Evolutionary conservation across 2,797 vertebrate species (phyloP).

Genomic region (Naso thynnoides): DNA sequence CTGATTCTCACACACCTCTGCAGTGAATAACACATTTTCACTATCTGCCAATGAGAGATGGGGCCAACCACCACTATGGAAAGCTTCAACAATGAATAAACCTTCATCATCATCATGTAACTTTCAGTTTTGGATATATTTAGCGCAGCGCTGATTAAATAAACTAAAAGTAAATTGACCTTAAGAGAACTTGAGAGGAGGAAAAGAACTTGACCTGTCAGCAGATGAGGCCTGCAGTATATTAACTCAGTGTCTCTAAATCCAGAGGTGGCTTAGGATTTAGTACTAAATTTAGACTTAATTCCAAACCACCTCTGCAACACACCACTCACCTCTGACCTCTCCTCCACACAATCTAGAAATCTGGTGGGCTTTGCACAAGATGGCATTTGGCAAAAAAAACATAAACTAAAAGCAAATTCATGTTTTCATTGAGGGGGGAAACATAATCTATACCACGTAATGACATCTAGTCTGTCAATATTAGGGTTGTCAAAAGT

Average conservation of each 20-base stretch:
- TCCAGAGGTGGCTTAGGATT: slow-evolving; percentile 58
- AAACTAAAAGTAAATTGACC: slow-evolving; percentile 31
- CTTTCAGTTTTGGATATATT: slow-evolving; percentile 21
- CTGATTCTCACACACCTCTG: slow-evolving; percentile 9
- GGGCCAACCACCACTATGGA: neutral
- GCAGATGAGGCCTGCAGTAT: slow-evolving; percentile 5
- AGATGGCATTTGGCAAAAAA: neutral
- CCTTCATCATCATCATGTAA: slow-evolving; percentile 8
- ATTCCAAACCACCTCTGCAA: slow-evolving; percentile 63
- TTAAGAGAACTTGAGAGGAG: slow-evolving; percentile 15
- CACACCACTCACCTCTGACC: slow-evolving; percentile 64
- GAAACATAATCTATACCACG: neutral
- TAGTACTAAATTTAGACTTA: slow-evolving; percentile 65
- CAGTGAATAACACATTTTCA: slow-evolving; percentile 31
- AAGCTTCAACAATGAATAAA: neutral
- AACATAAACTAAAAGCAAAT: neutral
- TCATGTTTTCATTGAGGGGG: neutral
- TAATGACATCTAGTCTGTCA: neutral
- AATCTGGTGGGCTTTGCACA: neutral
- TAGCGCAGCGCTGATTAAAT: slow-evolving; percentile 1
- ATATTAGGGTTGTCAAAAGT: no score
- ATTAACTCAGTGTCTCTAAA: slow-evolving; percentile 43
- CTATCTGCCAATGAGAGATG: neutral
- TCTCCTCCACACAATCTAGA: slow-evolving; percentile 18
- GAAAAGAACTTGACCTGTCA: neutral